Conservation (phyloP, 2,797 vertebrate genomes). For the Cyclopterus lumpus region DNA sequence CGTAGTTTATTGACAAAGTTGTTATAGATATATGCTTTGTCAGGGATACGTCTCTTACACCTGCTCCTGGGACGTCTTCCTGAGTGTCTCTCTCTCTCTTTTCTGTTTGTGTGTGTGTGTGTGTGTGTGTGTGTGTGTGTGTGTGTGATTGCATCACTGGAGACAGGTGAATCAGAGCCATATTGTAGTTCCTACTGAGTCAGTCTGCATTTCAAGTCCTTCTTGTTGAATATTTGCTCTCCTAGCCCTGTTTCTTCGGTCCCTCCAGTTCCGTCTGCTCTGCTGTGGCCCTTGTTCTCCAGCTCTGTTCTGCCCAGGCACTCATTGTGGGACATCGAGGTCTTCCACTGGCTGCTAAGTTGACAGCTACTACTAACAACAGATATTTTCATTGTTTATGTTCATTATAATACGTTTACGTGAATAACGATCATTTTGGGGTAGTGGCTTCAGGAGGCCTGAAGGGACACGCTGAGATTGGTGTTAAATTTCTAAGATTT, state of each 20-base stretch:
- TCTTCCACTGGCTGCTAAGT: too few species aligned
- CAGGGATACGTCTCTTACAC: background rate
- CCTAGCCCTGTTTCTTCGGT: background rate
- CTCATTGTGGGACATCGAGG: too few species aligned
- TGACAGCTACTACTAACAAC: background rate
- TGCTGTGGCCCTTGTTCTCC: too few species aligned
- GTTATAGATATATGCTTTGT: conserved; percentile 5
- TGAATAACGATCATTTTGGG: background rate
- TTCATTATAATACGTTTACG: background rate
- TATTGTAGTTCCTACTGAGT: background rate
- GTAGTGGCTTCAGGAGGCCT: background rate
- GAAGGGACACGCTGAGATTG: too few species aligned
- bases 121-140: too few species aligned
- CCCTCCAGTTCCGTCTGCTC: too few species aligned
- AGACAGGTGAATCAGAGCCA: too few species aligned
- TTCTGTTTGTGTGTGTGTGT: too few species aligned
- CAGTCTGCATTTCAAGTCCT: background rate
- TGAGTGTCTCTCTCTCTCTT: too few species aligned
- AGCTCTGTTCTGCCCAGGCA: too few species aligned
- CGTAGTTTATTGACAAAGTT: background rate
- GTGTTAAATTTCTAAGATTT: background rate
- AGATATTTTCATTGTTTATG: background rate
- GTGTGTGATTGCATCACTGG: too few species aligned
- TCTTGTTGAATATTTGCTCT: background rate
- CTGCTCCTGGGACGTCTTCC: too few species aligned